Base-by-base conservation (phyloP, 2,888 invertebrate genomes). In the Reticulitermes lucifugus region DNA sequence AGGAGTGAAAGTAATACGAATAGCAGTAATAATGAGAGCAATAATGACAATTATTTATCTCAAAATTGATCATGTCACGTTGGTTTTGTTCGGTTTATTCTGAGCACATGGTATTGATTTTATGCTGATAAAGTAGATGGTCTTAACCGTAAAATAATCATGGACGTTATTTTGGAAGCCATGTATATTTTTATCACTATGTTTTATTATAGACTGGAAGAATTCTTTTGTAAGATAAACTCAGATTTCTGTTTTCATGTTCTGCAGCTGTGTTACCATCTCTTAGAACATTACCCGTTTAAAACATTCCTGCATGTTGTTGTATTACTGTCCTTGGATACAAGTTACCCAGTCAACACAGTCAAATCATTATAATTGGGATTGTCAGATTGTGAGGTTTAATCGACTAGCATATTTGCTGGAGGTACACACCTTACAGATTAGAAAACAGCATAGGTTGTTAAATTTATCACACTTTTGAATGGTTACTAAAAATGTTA, bases 271-370 rank as follows among this genome's bases (percentile, higher is more conserved):
- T n/a, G n/a, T n/a, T 65, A n/a, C n/a, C 65, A 6, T n/a, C n/a
- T n/a, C n/a, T n/a, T 65, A n/a, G 65, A 65, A 65, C 18, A 35
- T 41, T 73, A 73, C 73, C 73, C 73, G 77, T 77, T 77, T 77
- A 77, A 18, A 43, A 22, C 77, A 77, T 77, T 51, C 77, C 51
- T 46, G 46, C 77, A 77, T 77, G 77, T 65, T 25, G 9, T 65
- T 25, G n/a, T 65, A 7, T 65, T 25, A 65, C 18, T 55, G 55
- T 18, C n/a, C 65, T 65, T 65, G 65, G 12, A 65, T 65, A 65
- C 65, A 65, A 65, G 25, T 55, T 55, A 4, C 18, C 2, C 35
- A 35, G 35, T 35, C 35, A 35, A 2, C 55, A 18, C 55, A 18
- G 18, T 55, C 18, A 1, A 5, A 55, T 55, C 18, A 18, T 14